These are phyloP conservation scores for Dendrolimus pini DNA, from an alignment of 2,888 invertebrate genomes.

Conservation along the genomic window DNA sequence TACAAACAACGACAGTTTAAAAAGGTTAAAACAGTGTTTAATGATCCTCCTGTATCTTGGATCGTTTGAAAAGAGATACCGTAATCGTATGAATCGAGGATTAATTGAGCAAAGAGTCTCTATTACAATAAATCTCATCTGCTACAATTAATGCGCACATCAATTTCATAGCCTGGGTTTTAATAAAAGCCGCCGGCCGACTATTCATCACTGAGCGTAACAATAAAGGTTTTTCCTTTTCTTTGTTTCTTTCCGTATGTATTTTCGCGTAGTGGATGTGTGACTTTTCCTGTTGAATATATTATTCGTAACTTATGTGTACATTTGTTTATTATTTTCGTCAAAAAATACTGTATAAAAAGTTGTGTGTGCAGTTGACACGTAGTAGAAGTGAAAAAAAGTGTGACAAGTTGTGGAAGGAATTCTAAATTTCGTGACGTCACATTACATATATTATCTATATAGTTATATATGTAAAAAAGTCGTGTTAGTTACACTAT, in stretches of 20 bases:
- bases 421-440: too few species aligned
- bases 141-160: conserved; percentile 32
- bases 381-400: too few species aligned
- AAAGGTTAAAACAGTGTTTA: too few species aligned
- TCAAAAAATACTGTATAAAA: too few species aligned
- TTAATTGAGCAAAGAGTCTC: conserved; percentile 32
- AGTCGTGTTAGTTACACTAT: too few species aligned
- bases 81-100: conserved; percentile 30
- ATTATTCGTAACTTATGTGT: too few species aligned
- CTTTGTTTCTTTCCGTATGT: conserved; percentile 11
- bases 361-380: too few species aligned
- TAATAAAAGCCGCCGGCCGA: conserved; percentile 23
- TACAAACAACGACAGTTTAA: too few species aligned
- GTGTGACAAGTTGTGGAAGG: too few species aligned
- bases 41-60: background rate
- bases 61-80: conserved; percentile 14
- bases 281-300: background rate
- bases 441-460: too few species aligned
- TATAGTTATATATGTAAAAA: too few species aligned
- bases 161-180: conserved; percentile 34
- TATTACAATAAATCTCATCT: conserved; percentile 30
- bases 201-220: conserved; percentile 30
- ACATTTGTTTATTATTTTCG: too few species aligned
- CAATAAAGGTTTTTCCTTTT: conserved; percentile 21
- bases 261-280: background rate